Base-by-base conservation (phyloP, 2,797 vertebrate genomes). In the Poeciliopsis presidionis region DNA sequence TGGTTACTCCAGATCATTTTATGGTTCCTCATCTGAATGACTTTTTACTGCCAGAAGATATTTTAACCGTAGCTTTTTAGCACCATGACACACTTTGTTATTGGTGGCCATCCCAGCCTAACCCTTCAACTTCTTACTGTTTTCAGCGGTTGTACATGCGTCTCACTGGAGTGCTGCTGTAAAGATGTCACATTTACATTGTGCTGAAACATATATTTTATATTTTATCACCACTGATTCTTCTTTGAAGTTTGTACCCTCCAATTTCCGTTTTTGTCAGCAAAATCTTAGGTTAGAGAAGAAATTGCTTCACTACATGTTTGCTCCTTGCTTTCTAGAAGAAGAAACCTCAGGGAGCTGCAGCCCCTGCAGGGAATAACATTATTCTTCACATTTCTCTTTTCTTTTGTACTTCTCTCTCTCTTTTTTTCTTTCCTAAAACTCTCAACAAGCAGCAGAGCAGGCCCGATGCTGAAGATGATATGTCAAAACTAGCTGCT, bases 241-340 rank as follows among this genome's bases (percentile, higher is more conserved):
- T 45, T 22, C 67, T 51, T 41, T 77, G 41, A 51, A 82, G 72
- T 80, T 63, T 83, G 49, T 41, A 13, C 63, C 9, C 63, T 41
- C 55, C 72, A 65, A 45, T 28, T 36, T 83, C 80, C 75, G 79
- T 86, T 77, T 86, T 75, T 80, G 81, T 87, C 84, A 81, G 77
- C 65, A 81, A 61, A 75, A 79, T 74, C 84, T 81, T 81, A 84
- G 78, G 87, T 87, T 81, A 88, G 73, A 79, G 83, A 77, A 82
- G 80, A 88, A 85, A 86, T 86, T 78, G 75, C 83, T 78, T 78
- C 80, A 41, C 76, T 71, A 36, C 77, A 76, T 18, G 14, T 55
- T 33, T 75, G 82, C 73, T 80, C 12, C 67, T 70, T n/a, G 28
- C 82, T 80, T 51, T 72, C 71, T 80, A 75, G 20, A 39, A 30